Evolutionary conservation across 2,113 vertebrate species (phyloP), one percentile per base, ranked within the genome.

Genomic region (Telmatochromis brachygnathus): DNA sequence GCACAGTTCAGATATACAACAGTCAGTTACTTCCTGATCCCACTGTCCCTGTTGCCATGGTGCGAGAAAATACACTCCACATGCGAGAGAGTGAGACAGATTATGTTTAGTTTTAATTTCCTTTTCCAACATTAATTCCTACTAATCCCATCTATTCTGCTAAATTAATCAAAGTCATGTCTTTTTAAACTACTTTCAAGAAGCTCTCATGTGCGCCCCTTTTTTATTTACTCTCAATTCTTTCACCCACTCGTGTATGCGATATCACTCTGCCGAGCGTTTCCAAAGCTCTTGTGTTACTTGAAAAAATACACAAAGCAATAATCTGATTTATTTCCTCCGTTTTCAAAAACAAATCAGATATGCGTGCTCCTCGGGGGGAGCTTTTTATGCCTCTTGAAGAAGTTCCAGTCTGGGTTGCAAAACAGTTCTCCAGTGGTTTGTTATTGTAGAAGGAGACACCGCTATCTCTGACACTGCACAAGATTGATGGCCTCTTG

Each of bases 241-340:
- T 89, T 51, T 68, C 49, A 79, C 75, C 47, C 49, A n/a, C 39
- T 11, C 81, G 30, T 28, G n/a, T 42, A 51, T 90, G 73, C 75
- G 84, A 92, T 84, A 88, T 84, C 39, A 47, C 8, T 80, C 47
- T 4, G 15, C 3, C 5, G 15, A 65, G 62, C 15, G 1, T 81
- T 90, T 88, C 89, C 80, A 90, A 58, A 35, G 9, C 81, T 88
- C 87, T 94, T 70, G 47, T 86, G 91, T 94, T 91, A 82, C 93
- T 87, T 92, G 21, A 85, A 55, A 84, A 92, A 93, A 92, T 80
- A 94, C 60, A 90, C 88, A 88, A 13, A 58, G 89, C 19, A 91
- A 90, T 91, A 93, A 91, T 84, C 75, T 65, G 77, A 93, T 94
- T 90, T 83, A 93, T 92, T 88, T 88, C 87, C 42, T 85, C 73